Percentiles rank a stretch among this genome's conserved stretches.
Conservation (phyloP, 2,113 vertebrate species). For the Psilopogon haemacephalus region DNA sequence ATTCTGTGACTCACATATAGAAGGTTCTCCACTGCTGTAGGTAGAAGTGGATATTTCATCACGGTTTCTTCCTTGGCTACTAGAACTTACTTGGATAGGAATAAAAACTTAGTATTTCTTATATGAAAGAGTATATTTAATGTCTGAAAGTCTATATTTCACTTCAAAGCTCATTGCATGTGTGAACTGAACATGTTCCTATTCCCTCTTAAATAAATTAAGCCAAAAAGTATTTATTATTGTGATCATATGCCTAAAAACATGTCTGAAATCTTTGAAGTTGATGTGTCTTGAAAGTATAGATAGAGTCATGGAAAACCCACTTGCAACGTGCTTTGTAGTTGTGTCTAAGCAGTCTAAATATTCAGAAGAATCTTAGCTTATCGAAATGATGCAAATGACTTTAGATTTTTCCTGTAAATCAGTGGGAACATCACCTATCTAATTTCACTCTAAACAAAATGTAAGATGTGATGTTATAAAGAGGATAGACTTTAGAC, state of each 20-base stretch:
- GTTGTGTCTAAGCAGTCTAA: neutral
- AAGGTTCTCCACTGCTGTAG: neutral
- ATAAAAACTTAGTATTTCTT: neutral
- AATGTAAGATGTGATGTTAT: neutral
- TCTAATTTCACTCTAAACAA: neutral
- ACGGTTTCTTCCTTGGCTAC: neutral
- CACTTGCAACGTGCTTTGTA: neutral
- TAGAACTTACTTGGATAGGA: neutral
- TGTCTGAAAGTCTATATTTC: neutral
- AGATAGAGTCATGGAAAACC: neutral
- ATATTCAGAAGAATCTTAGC: neutral
- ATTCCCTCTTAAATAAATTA: neutral
- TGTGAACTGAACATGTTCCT: neutral
- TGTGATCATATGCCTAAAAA: neutral
- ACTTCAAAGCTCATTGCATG: neutral
- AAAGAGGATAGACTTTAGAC: neutral
- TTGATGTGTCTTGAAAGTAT: neutral
- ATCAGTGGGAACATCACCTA: neutral
- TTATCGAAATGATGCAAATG: neutral
- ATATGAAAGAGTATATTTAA: neutral
- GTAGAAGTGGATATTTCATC: neutral
- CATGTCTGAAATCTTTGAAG: neutral
- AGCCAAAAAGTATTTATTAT: neutral
- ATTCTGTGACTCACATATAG: neutral
- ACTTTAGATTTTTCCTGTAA: neutral